These are phyloP conservation scores for Acrocephalus scirpaceus DNA, from an alignment of 2,797 vertebrate genomes.

Conservation along the genomic window DNA sequence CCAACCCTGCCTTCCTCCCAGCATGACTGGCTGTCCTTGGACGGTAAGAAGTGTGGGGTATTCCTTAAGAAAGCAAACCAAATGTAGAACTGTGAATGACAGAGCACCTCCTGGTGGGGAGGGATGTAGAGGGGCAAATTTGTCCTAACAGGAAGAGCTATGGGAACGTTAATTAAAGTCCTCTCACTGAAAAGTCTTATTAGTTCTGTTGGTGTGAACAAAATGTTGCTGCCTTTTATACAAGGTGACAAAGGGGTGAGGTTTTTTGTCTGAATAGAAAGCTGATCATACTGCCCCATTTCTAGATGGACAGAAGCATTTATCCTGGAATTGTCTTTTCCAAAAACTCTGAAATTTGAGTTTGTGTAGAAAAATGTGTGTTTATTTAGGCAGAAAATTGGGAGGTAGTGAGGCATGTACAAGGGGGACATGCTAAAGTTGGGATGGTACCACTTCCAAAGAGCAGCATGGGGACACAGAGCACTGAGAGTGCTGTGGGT, in stretches of 20 bases:
- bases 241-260: neutral
- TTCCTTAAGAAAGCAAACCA: neutral
- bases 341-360: neutral
- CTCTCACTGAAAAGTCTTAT: neutral
- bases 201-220: neutral
- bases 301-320: neutral
- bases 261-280: neutral
- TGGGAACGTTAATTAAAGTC: neutral
- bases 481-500: neutral
- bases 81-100: neutral
- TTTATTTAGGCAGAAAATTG: neutral
- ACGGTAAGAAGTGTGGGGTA: constrained; percentile 82
- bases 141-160: neutral
- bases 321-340: neutral
- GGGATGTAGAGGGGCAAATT: neutral
- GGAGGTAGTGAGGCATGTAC: neutral
- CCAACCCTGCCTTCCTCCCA: constrained; percentile 96
- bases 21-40: constrained; percentile 98
- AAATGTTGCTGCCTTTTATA: neutral
- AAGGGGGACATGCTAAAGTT: neutral
- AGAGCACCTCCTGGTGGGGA: neutral
- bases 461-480: neutral
- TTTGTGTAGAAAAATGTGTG: neutral
- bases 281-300: neutral
- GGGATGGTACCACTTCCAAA: neutral